These are phyloP conservation scores for Rhinopomastus cyanomelas DNA, from an alignment of 2,113 vertebrate genomes.

Conservation along the genomic window DNA sequence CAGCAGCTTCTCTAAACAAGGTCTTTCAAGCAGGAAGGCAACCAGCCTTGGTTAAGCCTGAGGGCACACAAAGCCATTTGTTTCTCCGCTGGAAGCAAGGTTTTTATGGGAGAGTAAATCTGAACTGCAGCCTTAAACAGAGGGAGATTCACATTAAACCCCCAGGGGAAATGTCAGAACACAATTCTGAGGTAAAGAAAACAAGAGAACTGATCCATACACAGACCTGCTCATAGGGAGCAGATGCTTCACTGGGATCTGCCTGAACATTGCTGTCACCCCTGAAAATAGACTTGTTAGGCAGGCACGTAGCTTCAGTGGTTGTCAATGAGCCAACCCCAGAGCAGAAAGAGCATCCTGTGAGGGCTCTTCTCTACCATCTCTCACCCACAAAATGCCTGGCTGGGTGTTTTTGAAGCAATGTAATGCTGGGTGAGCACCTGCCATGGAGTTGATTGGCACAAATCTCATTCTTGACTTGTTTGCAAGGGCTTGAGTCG, in stretches of 20 bases:
- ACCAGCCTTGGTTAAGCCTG: background rate
- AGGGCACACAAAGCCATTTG: background rate
- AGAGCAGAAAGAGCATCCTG: background rate
- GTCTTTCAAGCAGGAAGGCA: background rate
- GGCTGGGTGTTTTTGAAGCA: background rate
- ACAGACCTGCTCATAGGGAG: background rate
- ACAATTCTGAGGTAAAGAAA: background rate
- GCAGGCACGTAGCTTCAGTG: background rate
- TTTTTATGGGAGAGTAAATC: background rate
- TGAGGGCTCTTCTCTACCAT: background rate
- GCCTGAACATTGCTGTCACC: background rate
- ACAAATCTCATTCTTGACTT: background rate
- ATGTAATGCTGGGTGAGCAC: background rate
- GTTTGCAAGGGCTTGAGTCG: background rate
- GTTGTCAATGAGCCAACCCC: background rate
- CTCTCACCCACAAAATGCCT: background rate
- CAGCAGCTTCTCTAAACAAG: background rate
- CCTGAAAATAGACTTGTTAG: background rate
- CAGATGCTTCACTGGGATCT: background rate
- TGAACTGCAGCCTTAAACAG: background rate
- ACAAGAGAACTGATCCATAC: background rate
- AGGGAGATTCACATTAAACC: constrained; percentile 36
- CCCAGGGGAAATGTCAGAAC: constrained; percentile 11
- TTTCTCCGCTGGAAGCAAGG: background rate
- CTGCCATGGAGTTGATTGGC: background rate